A percentile compares a stretch with the other conserved stretches of the same genome.
Conservation (phyloP, 2,888 invertebrate genomes). For the Scaptomyza flava region DNA sequence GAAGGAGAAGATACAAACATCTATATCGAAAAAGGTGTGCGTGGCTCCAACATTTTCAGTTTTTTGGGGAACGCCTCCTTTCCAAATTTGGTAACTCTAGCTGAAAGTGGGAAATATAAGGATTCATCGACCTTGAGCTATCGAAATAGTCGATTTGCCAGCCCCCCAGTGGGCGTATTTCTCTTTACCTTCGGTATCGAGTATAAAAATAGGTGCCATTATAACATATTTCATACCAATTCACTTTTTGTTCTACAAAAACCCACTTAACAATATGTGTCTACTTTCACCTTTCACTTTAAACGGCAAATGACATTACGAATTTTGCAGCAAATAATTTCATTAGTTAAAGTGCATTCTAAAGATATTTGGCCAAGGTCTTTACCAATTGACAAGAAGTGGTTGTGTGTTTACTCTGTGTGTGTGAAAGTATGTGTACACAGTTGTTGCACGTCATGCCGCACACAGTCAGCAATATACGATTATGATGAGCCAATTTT, state of each 20-base stretch:
- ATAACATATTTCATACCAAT: conserved; percentile 4
- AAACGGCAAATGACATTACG: conserved; percentile 16
- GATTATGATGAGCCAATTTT: conserved; percentile 38
- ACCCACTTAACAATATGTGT: neutral
- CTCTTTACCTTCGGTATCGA: too few relatives aligned
- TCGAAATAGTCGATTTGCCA: too few relatives aligned
- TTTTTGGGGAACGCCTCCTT: too few relatives aligned
- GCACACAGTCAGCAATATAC: conserved; percentile 4
- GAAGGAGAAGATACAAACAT: too few relatives aligned
- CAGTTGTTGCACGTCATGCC: conserved; percentile 1
- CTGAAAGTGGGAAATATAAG: too few relatives aligned
- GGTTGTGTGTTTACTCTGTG: neutral
- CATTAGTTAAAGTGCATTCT: conserved; percentile 35
- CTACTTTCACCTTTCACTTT: conserved; percentile 10
- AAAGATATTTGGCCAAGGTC: conserved; percentile 31
- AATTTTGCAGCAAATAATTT: conserved; percentile 1
- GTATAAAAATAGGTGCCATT: too few relatives aligned
- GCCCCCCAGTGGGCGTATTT: too few relatives aligned
- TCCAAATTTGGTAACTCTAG: too few relatives aligned
- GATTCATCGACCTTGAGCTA: too few relatives aligned
- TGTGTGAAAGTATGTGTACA: conserved; percentile 2
- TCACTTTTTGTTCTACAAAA: conserved; percentile 5
- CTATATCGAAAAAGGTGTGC: too few relatives aligned
- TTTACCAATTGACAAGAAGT: neutral
- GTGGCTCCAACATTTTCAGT: too few relatives aligned